Base-by-base conservation (phyloP, 2,797 vertebrate genomes). In the Lepus oiostolus region DNA sequence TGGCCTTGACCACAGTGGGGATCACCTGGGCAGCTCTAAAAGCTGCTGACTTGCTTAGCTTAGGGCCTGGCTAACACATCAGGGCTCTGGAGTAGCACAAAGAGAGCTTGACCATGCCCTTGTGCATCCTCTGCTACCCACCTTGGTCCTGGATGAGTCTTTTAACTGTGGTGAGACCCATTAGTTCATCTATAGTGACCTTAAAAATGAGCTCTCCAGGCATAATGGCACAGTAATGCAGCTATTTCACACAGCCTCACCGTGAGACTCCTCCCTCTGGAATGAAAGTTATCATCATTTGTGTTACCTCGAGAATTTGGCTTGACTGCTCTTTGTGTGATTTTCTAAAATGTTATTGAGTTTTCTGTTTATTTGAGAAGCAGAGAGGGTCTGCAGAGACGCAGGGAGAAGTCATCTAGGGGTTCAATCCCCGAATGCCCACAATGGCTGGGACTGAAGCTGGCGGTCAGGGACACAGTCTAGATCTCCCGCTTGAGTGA, bases 1-100 rank as follows among this genome's bases (percentile, higher is more conserved):
- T n/a, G 30, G 42, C 5, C 76, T 86, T 22, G 62, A 26, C 13
- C 0, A 3, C 16, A 17, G 2, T 0, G n/a, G 28, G 30, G 28
- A 76, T n/a, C 19, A 3, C 32, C 30, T 16, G 19, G 16, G 35
- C 14, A 52, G 35, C 81, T 94, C 93, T 67, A 24, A 81, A 50
- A 82, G 63, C 12, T 62, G 21, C 12, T 4, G 28, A 50, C 58
- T n/a, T 71, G 52, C 81, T 62, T 63, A 72, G 26, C 85, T 26
- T 28, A 17, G 11, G 5, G 1, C 24, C 2, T 67, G n/a, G 8
- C 32, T 71, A 10, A 22, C 47, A 16, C 4, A 0, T 10, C 22
- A 32, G 8, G 19, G 68, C 42, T 52, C 26, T 16, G 10, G 38
- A 62, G n/a, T 72, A 7, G 6, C 19, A 28, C 38, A 58, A 11